Conservation (phyloP, 2,113 vertebrate species). For the Smithornis capensis region DNA sequence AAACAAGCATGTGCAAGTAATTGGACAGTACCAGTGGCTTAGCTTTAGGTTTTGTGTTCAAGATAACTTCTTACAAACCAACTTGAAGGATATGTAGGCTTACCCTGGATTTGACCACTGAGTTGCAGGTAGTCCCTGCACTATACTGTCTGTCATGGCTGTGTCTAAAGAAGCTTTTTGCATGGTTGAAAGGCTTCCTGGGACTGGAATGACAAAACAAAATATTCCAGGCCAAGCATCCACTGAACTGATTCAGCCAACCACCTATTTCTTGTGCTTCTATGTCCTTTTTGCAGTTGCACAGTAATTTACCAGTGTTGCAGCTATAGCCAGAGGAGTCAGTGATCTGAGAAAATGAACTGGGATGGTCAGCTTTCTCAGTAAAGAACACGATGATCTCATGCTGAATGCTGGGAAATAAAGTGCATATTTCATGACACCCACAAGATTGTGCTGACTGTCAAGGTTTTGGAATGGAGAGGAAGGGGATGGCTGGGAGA, state of each 20-base stretch:
- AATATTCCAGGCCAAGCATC: background rate
- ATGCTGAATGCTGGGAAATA: background rate
- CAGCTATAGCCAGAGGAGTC: background rate
- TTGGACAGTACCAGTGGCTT: background rate
- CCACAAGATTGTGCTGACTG: background rate
- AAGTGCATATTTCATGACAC: background rate
- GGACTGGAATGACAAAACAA: background rate
- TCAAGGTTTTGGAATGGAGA: background rate
- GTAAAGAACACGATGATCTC: background rate
- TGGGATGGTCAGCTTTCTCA: background rate
- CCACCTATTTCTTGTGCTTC: rapidly evolving
- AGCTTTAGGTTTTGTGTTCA: background rate
- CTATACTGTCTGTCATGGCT: background rate
- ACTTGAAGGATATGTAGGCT: background rate
- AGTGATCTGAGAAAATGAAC: background rate
- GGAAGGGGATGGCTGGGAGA: background rate
- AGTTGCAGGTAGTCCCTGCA: background rate
- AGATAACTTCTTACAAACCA: background rate
- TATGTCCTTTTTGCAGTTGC: background rate
- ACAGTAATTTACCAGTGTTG: background rate
- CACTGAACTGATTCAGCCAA: background rate
- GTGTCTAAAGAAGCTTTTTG: background rate
- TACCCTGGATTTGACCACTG: background rate
- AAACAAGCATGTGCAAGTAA: background rate
- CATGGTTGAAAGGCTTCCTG: background rate